phyloP scores from a whole-genome alignment of 2,888 invertebrate genomes.

The Machimus rusticus region DNA sequence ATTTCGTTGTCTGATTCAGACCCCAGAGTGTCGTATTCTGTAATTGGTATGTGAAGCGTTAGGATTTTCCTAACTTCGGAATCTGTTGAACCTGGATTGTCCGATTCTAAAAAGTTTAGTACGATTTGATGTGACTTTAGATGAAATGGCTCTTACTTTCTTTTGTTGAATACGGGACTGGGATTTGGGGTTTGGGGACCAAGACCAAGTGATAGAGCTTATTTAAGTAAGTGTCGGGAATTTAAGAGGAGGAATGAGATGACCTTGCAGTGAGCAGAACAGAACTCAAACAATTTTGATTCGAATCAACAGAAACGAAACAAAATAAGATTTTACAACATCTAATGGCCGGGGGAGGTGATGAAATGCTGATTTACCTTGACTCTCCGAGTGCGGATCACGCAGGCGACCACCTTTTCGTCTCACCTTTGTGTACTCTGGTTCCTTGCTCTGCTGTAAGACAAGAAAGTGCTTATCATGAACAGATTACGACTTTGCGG shows the following conservation, averaged over 20 bases:
- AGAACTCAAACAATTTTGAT: background rate
- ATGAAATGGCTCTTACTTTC: constrained; percentile 48
- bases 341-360: background rate
- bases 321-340: constrained; percentile 37
- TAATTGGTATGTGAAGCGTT: constrained; percentile 91
- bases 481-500: background rate
- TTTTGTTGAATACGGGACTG: background rate
- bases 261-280: background rate
- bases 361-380: constrained; percentile 67
- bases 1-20: constrained; percentile 83
- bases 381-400: constrained; percentile 84
- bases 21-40: constrained; percentile 87
- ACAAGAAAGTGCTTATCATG: constrained; percentile 9
- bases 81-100: constrained; percentile 94
- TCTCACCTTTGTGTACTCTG: constrained; percentile 82
- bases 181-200: background rate
- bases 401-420: constrained; percentile 81
- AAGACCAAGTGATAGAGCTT: background rate
- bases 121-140: constrained; percentile 50
- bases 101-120: constrained; percentile 77
- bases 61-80: constrained; percentile 93
- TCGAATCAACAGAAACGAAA: background rate
- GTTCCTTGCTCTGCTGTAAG: constrained; percentile 73
- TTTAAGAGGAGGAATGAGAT: background rate
- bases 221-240: background rate